phyloP scores from a whole-genome alignment of 2,113 vertebrate genomes.

The Eudyptes chrysolophus region DNA sequence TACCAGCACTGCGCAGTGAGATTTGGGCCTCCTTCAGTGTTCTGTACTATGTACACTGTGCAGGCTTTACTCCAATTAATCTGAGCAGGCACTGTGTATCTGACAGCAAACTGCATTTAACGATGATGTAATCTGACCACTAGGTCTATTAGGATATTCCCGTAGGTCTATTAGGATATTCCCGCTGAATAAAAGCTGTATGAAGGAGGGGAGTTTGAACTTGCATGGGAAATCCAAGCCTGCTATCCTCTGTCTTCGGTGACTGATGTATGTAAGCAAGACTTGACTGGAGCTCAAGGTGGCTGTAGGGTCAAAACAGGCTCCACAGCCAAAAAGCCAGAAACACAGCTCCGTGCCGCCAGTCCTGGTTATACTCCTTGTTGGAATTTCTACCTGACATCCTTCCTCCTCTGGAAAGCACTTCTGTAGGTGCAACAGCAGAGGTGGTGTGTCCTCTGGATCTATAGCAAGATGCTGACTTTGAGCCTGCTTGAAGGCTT shows the following conservation, averaged over 20 bases:
- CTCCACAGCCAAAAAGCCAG: neutral
- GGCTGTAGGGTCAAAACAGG: neutral
- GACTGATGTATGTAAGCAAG: neutral
- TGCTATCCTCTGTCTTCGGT: neutral
- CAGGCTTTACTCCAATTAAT: neutral
- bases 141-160: neutral
- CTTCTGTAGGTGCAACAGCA: neutral
- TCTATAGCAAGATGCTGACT: neutral
- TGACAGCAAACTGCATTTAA: neutral
- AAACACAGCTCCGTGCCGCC: rapidly evolving
- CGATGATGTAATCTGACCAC: neutral
- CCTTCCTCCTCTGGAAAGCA: neutral
- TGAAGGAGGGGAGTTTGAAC: neutral
- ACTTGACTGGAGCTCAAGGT: neutral
- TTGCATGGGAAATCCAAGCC: neutral
- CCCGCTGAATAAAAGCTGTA: neutral
- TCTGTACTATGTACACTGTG: neutral
- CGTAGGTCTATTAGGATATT: neutral
- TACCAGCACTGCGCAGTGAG: neutral
- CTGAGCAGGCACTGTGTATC: neutral
- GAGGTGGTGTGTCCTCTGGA: neutral
- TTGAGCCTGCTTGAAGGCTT: neutral
- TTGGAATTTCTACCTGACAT: neutral
- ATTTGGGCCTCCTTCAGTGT: neutral
- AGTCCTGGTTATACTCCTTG: neutral